These are phyloP conservation scores for Aphelinus certus DNA, from an alignment of 1,140 invertebrate genomes.

Conservation along the genomic window DNA sequence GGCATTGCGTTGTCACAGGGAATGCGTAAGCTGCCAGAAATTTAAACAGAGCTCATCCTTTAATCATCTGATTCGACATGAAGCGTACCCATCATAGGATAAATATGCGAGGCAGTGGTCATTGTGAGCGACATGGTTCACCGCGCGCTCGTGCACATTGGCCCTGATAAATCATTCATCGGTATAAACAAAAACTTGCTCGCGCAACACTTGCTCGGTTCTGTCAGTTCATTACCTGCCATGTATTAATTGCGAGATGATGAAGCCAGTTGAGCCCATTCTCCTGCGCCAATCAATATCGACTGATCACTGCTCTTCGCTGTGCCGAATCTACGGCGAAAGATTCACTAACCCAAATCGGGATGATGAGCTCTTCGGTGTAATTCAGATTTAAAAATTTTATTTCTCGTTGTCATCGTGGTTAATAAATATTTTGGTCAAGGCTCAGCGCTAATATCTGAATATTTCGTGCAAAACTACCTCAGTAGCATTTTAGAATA, in stretches of 20 bases:
- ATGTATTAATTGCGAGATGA: constrained; percentile 9
- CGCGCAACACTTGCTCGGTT: neutral
- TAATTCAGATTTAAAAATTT: too few relatives aligned
- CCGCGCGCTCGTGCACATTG: neutral
- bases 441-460: too few relatives aligned
- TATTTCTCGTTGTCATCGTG: too few relatives aligned
- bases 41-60: neutral
- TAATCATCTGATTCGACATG: constrained; percentile 10
- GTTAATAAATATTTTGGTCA: too few relatives aligned
- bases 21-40: neutral
- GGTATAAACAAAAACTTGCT: constrained; percentile 14
- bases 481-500: too few relatives aligned
- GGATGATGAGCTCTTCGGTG: too few relatives aligned
- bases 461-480: too few relatives aligned
- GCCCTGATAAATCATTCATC: constrained; percentile 30
- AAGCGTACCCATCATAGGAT: neutral
- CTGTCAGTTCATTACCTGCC: neutral
- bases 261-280: neutral
- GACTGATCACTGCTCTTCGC: too few relatives aligned
- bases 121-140: neutral
- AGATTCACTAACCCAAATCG: too few relatives aligned
- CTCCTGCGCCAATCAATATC: too few relatives aligned
- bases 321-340: too few relatives aligned
- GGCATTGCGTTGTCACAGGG: too few relatives aligned
- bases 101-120: neutral